Evolutionary conservation across 2,797 vertebrate genomes (phyloP), one percentile per base, ranked within the genome.

Genomic region (Emys orbicularis): DNA sequence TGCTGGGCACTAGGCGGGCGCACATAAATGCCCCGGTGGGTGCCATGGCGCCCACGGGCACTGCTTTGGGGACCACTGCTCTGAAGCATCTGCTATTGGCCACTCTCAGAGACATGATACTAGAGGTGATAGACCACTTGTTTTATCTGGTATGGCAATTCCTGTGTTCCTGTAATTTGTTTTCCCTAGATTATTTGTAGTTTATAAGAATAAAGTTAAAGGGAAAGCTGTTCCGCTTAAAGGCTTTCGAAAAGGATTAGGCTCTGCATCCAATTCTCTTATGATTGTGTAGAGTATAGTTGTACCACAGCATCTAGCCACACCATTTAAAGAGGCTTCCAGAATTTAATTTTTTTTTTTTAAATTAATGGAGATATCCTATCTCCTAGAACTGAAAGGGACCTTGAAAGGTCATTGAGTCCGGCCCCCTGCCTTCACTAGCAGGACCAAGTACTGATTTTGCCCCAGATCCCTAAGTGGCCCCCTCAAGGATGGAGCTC

Each of bases 201-300:
- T 81, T 44, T 49, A 56, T 81, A 89, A 92, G 44, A 8, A 5
- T 81, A 86, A 85, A 57, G 41, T 88, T 84, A 80, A 94, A 91
- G 79, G 15, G 56, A 88, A 91, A 92, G 47, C 19, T 56, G 11
- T 81, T 82, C 94, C 47, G 74, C 91, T 94, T 25, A 52, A 56
- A 88, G 89, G 59, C 44, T 19, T 2, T 87, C 31, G 80, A 81
- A 72, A 61, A 90, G n/a, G 53, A 87, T 92, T 95, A 86, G 6
- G 31, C 61, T 95, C 91, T 96, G 76, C 53, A 61, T 94, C 89
- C 87, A 95, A 89, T 92, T 65, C 57, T 90, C 8, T 81, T 90
- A 47, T 0, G 3, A 13, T 94, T 61, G 94, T 89, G 90, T 68
- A 90, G 31, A 25, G 21, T 95, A 59, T 68, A 85, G 57, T 82